Evolutionary conservation across 2,113 vertebrate genomes (phyloP).

Genomic region (Lycaon pictus): DNA sequence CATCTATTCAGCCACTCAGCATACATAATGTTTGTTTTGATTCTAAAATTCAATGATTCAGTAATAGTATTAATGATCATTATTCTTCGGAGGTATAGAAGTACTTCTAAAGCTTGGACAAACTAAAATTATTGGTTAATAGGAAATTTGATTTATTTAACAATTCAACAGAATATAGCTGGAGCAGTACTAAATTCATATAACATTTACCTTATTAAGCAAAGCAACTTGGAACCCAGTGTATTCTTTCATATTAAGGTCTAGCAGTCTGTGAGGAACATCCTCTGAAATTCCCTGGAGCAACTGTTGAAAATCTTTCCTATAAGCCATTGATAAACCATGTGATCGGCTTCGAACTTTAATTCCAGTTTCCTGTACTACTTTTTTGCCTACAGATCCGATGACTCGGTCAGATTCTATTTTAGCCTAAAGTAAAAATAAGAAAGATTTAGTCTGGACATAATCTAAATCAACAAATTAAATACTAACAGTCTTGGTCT

Average conservation of each 20-base stretch:
- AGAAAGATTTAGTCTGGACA: slow-evolving; percentile 61
- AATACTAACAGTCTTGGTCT: slow-evolving; percentile 79
- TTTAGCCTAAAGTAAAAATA: slow-evolving; percentile 93
- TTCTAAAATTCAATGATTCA: slow-evolving; percentile 10
- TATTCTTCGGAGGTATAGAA: slow-evolving; percentile 81
- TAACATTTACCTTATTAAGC: slow-evolving; percentile 93
- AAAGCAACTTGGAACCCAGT: slow-evolving; percentile 96
- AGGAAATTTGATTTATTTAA: slow-evolving; percentile 41
- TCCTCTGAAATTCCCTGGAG: slow-evolving; percentile 95
- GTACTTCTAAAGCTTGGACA: slow-evolving; percentile 17
- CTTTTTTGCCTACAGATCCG: slow-evolving; percentile 94
- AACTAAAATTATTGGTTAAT: slow-evolving; percentile 3
- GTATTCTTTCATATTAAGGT: slow-evolving; percentile 97
- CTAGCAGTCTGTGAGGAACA: slow-evolving; percentile 89
- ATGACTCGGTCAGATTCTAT: slow-evolving; percentile 97
- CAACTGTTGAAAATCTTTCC: slow-evolving; percentile 95
- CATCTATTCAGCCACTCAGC: neutral
- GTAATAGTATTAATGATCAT: slow-evolving; percentile 14
- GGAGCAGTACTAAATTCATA: slow-evolving; percentile 72
- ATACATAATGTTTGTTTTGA: slow-evolving; percentile 25
- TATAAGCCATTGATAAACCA: slow-evolving; percentile 92
- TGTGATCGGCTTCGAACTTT: slow-evolving; percentile 94
- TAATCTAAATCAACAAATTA: slow-evolving; percentile 84
- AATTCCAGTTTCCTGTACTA: slow-evolving; percentile 92
- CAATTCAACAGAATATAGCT: slow-evolving; percentile 60